These are phyloP conservation scores for Anolis apletophallus DNA, from an alignment of 2,797 vertebrate genomes.

Conservation along the genomic window DNA sequence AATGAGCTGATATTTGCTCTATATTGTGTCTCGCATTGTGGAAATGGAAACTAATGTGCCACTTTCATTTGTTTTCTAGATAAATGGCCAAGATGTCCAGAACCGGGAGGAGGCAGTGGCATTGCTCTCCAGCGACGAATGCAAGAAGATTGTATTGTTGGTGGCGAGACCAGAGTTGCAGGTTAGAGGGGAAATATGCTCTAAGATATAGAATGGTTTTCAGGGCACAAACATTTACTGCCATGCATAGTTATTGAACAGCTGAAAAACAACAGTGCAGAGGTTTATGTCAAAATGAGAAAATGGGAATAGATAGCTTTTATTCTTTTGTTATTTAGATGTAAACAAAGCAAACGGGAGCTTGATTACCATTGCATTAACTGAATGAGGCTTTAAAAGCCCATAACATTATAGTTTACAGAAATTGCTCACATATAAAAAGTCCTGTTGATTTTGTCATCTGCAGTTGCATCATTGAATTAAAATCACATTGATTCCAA, in stretches of 20 bases:
- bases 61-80: conserved; percentile 85
- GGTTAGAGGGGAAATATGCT: conserved; percentile 78
- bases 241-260: conserved; percentile 39
- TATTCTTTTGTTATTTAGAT: conserved; percentile 17
- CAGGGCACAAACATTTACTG: neutral
- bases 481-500: neutral
- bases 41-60: conserved; percentile 81
- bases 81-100: conserved; percentile 95
- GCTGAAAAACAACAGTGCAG: conserved; percentile 17
- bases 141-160: conserved; percentile 89
- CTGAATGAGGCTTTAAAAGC: conserved; percentile 27
- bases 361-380: conserved; percentile 36
- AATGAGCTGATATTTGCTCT: conserved; percentile 80
- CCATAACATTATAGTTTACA: conserved; percentile 14
- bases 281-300: conserved; percentile 42
- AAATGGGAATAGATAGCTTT: conserved; percentile 31
- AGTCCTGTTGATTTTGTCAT: conserved; percentile 34
- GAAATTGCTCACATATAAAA: neutral
- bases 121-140: conserved; percentile 89
- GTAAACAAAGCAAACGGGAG: conserved; percentile 32
- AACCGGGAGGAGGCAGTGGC: conserved; percentile 93
- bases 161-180: conserved; percentile 92
- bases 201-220: conserved; percentile 39
- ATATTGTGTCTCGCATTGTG: conserved; percentile 77
- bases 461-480: conserved; percentile 9